Base-by-base conservation (phyloP, 2,888 invertebrate genomes). In the Lithophane leautieri region DNA sequence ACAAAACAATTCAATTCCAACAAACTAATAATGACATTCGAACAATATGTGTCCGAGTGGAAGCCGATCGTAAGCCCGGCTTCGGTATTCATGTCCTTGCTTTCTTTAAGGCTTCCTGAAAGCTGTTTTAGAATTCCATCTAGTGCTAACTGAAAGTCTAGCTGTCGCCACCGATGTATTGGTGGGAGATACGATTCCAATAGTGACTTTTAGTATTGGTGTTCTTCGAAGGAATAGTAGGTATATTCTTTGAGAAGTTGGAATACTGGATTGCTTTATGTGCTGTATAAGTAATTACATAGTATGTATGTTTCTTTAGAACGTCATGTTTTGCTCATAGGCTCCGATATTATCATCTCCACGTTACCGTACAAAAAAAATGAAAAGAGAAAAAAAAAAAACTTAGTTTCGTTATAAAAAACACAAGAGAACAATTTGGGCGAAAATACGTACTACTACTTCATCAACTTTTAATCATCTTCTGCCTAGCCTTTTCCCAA, bases 91-190 rank as follows among this genome's bases (percentile, higher is more conserved):
- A 92, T 89, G 91, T 90, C 90, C 87, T 79, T 88, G 90, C 88
- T 89, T 90, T 89, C 91, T 90, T 90, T 89, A 92, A 90, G 86
- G 90, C 91, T 90, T 86, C 79, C 80, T 72, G 78, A 60, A 78
- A 86, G 78, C 86, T 90, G 89, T 83, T 93, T 89, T 91, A 90
- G 89, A 91, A 93, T 93, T 93, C 92, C 88, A 92, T 91, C 89
- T 89, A 86, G 86, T 90, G 81, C 88, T 89, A 89, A 90, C 90
- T 86, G 88, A 86, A 86, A 78, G 82, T 84, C 84, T 83, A 72
- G 87, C 79, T 82, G 83, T 84, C 76, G 80, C 71, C 80, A 82
- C 85, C 79, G 75, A 85, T 85, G 81, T 88, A 82, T 86, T 83
- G 86, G 68, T 71, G 73, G 73, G 44, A 81, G 74, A 68, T 76